Evolutionary conservation across 2,113 vertebrate genomes (phyloP).

Genomic region (Eidolon helvum): DNA sequence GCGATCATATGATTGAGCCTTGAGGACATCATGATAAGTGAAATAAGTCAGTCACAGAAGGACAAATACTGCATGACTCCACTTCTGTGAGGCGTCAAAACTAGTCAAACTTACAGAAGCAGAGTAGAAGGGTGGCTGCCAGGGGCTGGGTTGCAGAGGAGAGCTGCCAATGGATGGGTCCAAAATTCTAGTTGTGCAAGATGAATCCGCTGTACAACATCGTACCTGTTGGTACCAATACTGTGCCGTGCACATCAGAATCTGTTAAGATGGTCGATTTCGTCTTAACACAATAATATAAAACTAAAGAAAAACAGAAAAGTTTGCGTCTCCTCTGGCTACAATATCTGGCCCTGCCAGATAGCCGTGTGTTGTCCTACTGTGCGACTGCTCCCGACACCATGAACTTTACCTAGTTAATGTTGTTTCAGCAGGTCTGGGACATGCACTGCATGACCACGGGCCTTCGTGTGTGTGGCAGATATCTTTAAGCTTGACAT

Average conservation of each 20-base stretch:
- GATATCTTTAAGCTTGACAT: neutral
- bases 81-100: neutral
- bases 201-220: neutral
- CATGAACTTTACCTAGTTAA: rapidly evolving
- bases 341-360: neutral
- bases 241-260: neutral
- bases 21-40: neutral
- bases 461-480: neutral
- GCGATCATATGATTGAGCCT: neutral
- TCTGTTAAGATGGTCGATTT: neutral
- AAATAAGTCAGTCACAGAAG: neutral
- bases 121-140: neutral
- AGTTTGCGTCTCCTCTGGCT: neutral
- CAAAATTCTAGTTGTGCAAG: neutral
- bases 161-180: neutral
- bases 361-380: neutral
- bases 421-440: neutral
- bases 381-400: neutral
- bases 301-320: neutral
- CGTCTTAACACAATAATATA: neutral
- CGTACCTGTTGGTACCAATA: neutral
- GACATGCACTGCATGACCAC: neutral
- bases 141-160: neutral
- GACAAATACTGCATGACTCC: neutral
- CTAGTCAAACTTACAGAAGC: neutral